These are phyloP conservation scores for Aldabrachelys gigantea DNA, from an alignment of 2,113 vertebrate genomes.

Conservation along the genomic window DNA sequence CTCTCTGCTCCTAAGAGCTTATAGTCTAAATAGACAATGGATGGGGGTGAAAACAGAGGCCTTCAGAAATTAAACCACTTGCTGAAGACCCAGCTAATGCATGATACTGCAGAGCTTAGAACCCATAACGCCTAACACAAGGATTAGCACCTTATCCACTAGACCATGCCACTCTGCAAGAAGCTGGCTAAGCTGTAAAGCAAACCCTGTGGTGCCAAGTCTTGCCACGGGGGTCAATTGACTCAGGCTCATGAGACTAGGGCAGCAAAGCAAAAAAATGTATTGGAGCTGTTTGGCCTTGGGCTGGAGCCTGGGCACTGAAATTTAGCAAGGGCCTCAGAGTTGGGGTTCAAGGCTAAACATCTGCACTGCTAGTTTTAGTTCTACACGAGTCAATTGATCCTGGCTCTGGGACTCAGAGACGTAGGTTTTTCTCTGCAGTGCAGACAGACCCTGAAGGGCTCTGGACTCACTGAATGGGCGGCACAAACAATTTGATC, in stretches of 20 bases:
- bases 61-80: background rate
- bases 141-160: accelerated
- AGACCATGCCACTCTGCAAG: background rate
- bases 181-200: accelerated
- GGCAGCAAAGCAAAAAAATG: background rate
- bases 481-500: background rate
- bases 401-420: background rate
- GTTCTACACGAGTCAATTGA: too few species aligned
- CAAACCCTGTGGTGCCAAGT: background rate
- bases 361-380: background rate
- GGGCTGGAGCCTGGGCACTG: background rate
- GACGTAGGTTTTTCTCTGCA: background rate
- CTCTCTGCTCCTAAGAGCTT: background rate
- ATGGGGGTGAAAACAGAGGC: background rate
- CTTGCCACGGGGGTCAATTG: background rate
- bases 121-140: background rate
- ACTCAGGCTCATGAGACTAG: background rate
- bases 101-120: background rate
- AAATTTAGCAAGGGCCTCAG: background rate
- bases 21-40: background rate
- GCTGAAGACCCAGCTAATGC: background rate
- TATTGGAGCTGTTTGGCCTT: background rate
- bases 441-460: too few species aligned
- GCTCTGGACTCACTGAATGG: background rate
- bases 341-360: background rate